These are phyloP conservation scores for Enhydra lutris DNA, from an alignment of 2,113 vertebrate species.

Conservation along the genomic window DNA sequence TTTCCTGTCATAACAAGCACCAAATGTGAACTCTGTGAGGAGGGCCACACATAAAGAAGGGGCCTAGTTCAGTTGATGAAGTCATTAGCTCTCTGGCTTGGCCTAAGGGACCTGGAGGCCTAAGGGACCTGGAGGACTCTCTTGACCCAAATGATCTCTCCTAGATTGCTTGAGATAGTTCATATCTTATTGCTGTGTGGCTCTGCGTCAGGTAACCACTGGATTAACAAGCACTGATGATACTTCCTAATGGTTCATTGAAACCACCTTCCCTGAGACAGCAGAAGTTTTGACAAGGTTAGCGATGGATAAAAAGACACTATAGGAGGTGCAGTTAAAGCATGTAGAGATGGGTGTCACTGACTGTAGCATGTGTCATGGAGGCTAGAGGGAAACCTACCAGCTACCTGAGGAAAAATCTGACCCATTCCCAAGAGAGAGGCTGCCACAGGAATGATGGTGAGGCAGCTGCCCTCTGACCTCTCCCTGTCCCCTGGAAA, in stretches of 20 bases:
- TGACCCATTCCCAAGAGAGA: not conserved
- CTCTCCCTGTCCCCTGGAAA: too few relatives aligned
- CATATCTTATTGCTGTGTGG: not conserved
- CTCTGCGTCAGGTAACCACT: not conserved
- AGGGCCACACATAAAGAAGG: not conserved
- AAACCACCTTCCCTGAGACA: not conserved
- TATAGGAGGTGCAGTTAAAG: not conserved
- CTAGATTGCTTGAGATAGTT: not conserved
- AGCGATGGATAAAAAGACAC: not conserved
- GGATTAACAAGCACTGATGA: not conserved
- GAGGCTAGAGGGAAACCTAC: not conserved
- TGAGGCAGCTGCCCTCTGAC: not conserved
- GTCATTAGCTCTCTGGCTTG: not conserved
- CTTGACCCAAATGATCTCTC: not conserved
- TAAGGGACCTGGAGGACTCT: not conserved
- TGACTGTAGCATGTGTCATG: not conserved
- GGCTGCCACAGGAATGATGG: rapidly evolving
- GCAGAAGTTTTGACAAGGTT: not conserved
- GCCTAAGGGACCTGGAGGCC: not conserved
- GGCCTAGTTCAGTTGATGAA: not conserved
- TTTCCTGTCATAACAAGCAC: not conserved
- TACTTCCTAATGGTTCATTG: not conserved
- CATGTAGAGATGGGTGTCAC: not conserved
- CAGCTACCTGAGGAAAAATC: not conserved
- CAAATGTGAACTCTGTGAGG: not conserved